Percentiles rank a stretch among this genome's conserved stretches.
These are phyloP conservation scores for Hirtodrosophila confusa DNA, from an alignment of 2,888 invertebrate genomes.

Conservation along the genomic window DNA sequence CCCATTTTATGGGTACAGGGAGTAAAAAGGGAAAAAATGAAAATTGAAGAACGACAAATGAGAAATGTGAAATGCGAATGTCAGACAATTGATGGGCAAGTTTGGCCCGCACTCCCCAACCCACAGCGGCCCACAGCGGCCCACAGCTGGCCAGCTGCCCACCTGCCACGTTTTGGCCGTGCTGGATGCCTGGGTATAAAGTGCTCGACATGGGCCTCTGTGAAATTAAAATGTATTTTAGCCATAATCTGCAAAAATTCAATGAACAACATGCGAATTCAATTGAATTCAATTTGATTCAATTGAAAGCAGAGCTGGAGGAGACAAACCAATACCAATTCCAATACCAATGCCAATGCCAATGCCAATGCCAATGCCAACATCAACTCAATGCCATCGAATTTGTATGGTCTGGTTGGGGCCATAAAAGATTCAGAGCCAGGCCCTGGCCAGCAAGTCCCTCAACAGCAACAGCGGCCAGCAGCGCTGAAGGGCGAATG, in stretches of 20 bases:
- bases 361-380: slow-evolving; percentile 13
- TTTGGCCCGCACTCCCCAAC: not conserved
- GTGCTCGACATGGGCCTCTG: slow-evolving; percentile 26
- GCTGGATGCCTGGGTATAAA: not conserved
- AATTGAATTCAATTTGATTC: slow-evolving; percentile 74
- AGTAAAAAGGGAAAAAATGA: not conserved
- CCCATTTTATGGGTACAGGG: too few relatives aligned
- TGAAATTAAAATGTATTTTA: slow-evolving; percentile 75
- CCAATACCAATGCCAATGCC: slow-evolving; percentile 5
- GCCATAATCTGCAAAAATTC: slow-evolving; percentile 72
- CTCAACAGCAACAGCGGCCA: not conserved
- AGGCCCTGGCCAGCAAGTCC: not conserved
- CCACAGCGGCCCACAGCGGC: too few relatives aligned
- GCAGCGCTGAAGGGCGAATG: not conserved
- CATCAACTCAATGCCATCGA: slow-evolving; percentile 28
- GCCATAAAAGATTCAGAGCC: slow-evolving; percentile 18
- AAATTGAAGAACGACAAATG: slow-evolving; percentile 21
- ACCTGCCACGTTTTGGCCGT: too few relatives aligned
- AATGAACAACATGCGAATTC: slow-evolving; percentile 71
- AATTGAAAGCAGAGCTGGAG: slow-evolving; percentile 53
- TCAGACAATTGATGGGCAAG: slow-evolving; percentile 29
- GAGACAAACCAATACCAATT: slow-evolving; percentile 7
- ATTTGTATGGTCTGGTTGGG: slow-evolving; percentile 24
- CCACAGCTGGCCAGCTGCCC: too few relatives aligned
- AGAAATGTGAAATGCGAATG: slow-evolving; percentile 22